Evolutionary conservation across 2,113 vertebrate genomes (phyloP).

Genomic region (Phylloscopus trochiloides): DNA sequence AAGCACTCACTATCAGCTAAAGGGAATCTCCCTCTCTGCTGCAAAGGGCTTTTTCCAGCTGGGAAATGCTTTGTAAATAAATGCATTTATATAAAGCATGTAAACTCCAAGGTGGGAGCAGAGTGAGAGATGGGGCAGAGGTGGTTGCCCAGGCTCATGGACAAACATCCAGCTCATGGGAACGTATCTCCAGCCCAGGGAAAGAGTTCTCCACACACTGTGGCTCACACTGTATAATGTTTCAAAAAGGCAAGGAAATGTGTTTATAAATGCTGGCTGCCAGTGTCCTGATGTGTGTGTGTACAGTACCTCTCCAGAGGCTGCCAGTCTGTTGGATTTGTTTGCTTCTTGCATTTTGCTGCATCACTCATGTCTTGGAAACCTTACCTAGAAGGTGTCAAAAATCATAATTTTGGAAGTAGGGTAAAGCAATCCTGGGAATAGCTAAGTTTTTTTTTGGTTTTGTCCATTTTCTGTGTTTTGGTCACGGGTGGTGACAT

Average conservation of each 20-base stretch:
- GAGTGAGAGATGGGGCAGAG: not conserved
- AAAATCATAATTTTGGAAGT: not conserved
- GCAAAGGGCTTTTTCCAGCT: slow-evolving; percentile 16
- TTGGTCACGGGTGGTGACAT: not conserved
- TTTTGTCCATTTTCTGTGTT: not conserved
- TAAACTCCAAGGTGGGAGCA: not conserved
- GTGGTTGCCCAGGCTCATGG: not conserved
- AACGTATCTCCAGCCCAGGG: not conserved
- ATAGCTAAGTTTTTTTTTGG: accelerated
- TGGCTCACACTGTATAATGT: not conserved
- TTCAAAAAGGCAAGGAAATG: not conserved
- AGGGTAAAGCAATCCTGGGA: not conserved
- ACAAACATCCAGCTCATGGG: not conserved
- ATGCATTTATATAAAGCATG: not conserved
- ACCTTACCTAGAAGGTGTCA: not conserved
- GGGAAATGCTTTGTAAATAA: slow-evolving; percentile 12
- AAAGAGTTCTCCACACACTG: not conserved
- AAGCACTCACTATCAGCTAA: not conserved
- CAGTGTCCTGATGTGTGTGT: not conserved
- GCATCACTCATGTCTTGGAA: not conserved
- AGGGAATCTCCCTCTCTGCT: not conserved
- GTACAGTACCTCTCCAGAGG: not conserved
- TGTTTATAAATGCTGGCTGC: not conserved
- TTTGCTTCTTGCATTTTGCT: not conserved
- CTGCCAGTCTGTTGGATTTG: not conserved